phyloP scores from a whole-genome alignment of 1,140 invertebrate species.

The Saccostrea glomerata region DNA sequence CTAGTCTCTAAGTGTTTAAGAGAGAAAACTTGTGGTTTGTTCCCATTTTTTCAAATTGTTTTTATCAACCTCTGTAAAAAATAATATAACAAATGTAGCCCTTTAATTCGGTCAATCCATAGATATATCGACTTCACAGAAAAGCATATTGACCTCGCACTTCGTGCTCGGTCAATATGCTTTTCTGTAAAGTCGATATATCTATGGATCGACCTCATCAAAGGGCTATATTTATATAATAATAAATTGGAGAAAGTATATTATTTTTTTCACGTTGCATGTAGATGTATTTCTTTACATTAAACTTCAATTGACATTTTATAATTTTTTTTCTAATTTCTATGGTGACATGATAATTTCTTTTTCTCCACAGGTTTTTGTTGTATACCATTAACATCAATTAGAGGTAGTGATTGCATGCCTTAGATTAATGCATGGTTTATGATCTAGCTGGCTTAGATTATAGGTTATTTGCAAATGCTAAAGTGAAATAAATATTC shows the following conservation, averaged over 20 bases:
- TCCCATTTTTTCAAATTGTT: too few species aligned
- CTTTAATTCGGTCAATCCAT: too few species aligned
- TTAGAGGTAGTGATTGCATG: constrained; percentile 36
- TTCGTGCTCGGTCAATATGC: too few species aligned
- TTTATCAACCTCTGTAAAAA: too few species aligned
- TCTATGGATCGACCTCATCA: too few species aligned
- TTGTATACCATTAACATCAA: constrained; percentile 45
- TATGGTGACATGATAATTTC: constrained; percentile 38
- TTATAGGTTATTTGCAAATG: neutral
- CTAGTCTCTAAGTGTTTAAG: too few species aligned
- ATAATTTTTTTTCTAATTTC: neutral
- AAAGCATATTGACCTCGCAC: too few species aligned
- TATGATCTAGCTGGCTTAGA: neutral
- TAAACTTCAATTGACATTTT: neutral
- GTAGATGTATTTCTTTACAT: neutral
- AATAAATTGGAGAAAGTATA: neutral
- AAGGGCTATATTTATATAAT: neutral
- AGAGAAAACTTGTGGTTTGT: too few species aligned
- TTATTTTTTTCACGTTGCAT: neutral
- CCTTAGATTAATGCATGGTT: neutral
- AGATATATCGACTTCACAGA: too few species aligned
- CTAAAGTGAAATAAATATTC: too few species aligned
- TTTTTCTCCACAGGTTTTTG: constrained; percentile 54
- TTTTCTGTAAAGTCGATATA: too few species aligned
- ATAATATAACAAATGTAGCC: too few species aligned